Conservation (phyloP, 2,888 invertebrate genomes). For the Gymnosoma rotundatum region DNA sequence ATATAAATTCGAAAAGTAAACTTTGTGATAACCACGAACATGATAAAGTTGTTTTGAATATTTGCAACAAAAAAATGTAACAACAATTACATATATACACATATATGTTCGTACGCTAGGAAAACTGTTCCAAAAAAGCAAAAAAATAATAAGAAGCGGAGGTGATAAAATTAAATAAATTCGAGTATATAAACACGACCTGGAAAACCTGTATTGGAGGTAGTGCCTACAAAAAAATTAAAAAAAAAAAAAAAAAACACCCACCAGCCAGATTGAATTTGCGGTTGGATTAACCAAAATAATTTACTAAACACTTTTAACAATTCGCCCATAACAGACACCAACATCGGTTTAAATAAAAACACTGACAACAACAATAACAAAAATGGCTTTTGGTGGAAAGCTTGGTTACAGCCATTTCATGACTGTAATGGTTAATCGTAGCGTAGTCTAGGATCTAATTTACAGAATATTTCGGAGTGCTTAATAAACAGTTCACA, state of each 20-base stretch:
- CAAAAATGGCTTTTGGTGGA: conserved; percentile 8
- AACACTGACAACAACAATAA: neutral
- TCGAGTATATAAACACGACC: conserved; percentile 74
- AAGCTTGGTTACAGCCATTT: neutral
- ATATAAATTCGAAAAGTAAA: conserved; percentile 13
- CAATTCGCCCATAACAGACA: conserved; percentile 23
- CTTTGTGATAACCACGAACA: conserved; percentile 54
- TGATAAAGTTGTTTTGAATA: conserved; percentile 45
- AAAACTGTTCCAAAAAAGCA: neutral
- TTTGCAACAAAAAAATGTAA: conserved; percentile 6
- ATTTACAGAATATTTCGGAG: neutral
- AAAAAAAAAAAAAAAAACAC: conserved; percentile 1
- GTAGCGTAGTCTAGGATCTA: neutral
- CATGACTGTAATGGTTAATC: neutral
- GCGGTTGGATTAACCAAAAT: conserved; percentile 41
- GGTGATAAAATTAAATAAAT: conserved; percentile 41
- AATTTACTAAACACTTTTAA: conserved; percentile 51
- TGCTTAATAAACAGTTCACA: too few relatives aligned
- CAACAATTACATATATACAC: neutral
- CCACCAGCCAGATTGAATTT: conserved; percentile 45
- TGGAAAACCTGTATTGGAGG: too few relatives aligned
- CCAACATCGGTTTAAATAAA: neutral
- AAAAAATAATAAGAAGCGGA: neutral
- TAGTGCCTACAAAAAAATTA: neutral
- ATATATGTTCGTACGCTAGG: neutral